Conservation (phyloP, 2,888 invertebrate genomes). For the Sphaeridia pumilis region DNA sequence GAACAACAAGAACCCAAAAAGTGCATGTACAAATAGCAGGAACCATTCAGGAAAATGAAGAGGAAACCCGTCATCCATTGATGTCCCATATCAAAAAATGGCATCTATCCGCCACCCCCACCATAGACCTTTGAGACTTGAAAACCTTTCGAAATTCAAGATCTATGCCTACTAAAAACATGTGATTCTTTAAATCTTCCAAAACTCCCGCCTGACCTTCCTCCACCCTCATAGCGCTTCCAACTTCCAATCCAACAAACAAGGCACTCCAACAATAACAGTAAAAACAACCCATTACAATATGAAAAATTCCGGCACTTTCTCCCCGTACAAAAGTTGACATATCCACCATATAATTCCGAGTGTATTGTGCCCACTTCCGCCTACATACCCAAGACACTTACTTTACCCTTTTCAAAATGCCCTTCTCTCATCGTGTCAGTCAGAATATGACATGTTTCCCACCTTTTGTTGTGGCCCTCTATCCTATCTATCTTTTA, state of each 20-base stretch:
- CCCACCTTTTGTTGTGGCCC: slow-evolving; percentile 18
- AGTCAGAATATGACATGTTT: slow-evolving; percentile 13
- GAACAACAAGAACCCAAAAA: no score
- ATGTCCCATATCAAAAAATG: slow-evolving; percentile 36
- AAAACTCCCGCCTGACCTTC: no score
- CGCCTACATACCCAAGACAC: neutral
- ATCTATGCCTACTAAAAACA: no score
- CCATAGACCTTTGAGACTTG: slow-evolving; percentile 21
- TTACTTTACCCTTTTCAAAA: slow-evolving; percentile 9
- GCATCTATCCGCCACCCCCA: slow-evolving; percentile 28
- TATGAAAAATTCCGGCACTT: slow-evolving; percentile 1
- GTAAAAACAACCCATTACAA: slow-evolving; percentile 1
- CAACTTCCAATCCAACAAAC: no score
- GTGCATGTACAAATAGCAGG: no score
- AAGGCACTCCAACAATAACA: neutral
- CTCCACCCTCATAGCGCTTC: no score
- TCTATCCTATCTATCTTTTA: no score
- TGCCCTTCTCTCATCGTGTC: slow-evolving; percentile 15
- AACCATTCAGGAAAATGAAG: neutral
- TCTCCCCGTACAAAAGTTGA: no score
- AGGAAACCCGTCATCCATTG: slow-evolving; percentile 28
- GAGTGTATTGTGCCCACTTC: no score
- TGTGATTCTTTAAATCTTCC: no score
- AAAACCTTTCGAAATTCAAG: no score
- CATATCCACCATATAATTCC: no score